Conservation (phyloP, 2,797 vertebrate species). For the Danio kyathit region DNA sequence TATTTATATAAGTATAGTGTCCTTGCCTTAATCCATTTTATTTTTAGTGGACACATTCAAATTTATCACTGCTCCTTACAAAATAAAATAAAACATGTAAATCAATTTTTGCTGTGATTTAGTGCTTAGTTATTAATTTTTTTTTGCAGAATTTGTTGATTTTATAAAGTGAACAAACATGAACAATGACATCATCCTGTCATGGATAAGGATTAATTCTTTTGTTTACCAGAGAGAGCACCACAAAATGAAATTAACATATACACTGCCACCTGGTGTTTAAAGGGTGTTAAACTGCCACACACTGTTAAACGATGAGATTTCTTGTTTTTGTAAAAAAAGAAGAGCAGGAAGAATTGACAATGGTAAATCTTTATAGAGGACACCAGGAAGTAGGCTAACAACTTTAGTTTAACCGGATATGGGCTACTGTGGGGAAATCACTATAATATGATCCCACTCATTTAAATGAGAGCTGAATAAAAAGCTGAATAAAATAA, state of each 20-base stretch:
- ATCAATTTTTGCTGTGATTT: too few relatives aligned
- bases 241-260: constrained; percentile 6
- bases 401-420: neutral
- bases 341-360: neutral
- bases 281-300: neutral
- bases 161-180: neutral
- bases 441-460: too few relatives aligned
- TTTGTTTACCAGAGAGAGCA: constrained; percentile 4
- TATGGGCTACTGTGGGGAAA: neutral
- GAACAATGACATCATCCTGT: constrained; percentile 28
- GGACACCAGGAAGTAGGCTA: neutral
- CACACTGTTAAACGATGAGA: neutral
- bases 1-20: neutral
- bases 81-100: neutral
- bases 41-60: neutral
- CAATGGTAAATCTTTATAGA: neutral
- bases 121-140: too few relatives aligned
- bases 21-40: constrained; percentile 22
- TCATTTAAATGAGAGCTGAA: too few relatives aligned
- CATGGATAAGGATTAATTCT: neutral
- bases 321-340: neutral
- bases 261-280: constrained; percentile 46
- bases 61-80: neutral
- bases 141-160: neutral
- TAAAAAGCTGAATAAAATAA: neutral